A percentile compares a stretch with the other conserved stretches of the same genome.
Evolutionary conservation across 2,113 vertebrate species (phyloP).

Genomic region (Parotia lawesii): DNA sequence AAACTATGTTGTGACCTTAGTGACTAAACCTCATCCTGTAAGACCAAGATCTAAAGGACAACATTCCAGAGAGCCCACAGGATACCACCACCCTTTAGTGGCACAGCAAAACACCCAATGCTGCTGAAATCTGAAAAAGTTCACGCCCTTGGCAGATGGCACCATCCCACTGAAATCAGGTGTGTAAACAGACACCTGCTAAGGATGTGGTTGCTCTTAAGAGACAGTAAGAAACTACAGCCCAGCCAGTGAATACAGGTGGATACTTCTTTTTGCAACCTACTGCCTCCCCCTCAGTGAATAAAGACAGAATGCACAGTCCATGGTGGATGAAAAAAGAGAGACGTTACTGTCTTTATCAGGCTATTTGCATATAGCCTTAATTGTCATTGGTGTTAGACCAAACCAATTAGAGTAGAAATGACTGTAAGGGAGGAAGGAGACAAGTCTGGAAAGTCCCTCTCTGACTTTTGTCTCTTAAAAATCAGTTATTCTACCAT

Average conservation of each 20-base stretch:
- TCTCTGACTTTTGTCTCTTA: slow-evolving; percentile 35
- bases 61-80: not conserved
- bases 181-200: slow-evolving; percentile 57
- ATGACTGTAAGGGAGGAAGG: slow-evolving; percentile 68
- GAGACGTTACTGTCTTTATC: slow-evolving; percentile 51
- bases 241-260: slow-evolving; percentile 38
- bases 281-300: slow-evolving; percentile 24
- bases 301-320: not conserved
- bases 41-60: not conserved
- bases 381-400: slow-evolving; percentile 61
- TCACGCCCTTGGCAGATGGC: slow-evolving; percentile 37
- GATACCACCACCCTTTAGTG: not conserved
- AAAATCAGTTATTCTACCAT: slow-evolving; percentile 47
- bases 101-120: not conserved
- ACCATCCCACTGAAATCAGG: slow-evolving; percentile 42
- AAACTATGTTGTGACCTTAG: not conserved
- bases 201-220: slow-evolving; percentile 58
- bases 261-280: slow-evolving; percentile 39
- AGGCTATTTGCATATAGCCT: slow-evolving; percentile 60
- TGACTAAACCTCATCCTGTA: not conserved
- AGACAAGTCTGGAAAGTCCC: slow-evolving; percentile 67
- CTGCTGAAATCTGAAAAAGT: slow-evolving; percentile 4
- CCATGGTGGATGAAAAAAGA: slow-evolving; percentile 33
- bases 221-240: slow-evolving; percentile 53
- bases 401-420: slow-evolving; percentile 63